Evolutionary conservation across 2,888 invertebrate species (phyloP), one percentile per base, ranked within the genome.

Genomic region (Leptinotarsa peninsularis): DNA sequence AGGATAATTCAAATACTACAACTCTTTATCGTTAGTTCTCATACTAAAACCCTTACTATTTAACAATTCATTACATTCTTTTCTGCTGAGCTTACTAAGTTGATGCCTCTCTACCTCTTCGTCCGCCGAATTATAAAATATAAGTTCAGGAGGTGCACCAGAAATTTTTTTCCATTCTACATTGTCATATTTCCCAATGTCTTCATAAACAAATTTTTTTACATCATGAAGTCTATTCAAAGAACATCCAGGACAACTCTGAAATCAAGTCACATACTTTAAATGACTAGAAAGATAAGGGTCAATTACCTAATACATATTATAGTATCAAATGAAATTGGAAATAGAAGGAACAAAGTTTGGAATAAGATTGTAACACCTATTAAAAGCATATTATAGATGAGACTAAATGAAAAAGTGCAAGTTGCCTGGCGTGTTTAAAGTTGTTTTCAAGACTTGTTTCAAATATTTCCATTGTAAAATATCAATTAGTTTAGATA

Each of bases 171-270:
- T 92, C 81, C 93, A 93, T 79, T 91, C 91, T 52, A 93, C 87
- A 56, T 90, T 87, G 0, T 91, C 89, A 81, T 93, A 94, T 54
- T 88, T 87, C 0, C 93, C 93, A n/a, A 93, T 88, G 83, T 94
- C 94, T 72, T 93, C 90, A 86, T 91, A 91, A 21, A 93, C 90
- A 82, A 94, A 94, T 73, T 89, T 86, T 84, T 92, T 93, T 10
- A 94, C 92, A 83, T 93, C 92, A 0, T 91, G 91, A 58, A 93
- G 88, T 73, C 93, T 89, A 82, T 93, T 93, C 73, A 94, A 85
- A 3, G 91, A 91, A 84, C 94, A 94, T 66, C 93, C 93, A 81
- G 91, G 89, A 86, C 94, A 94, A 82, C 92, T 93, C 94, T 94
- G 87, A 74, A 88, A 88, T 67, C 76, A 58, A 76, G 2, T 58